Evolutionary conservation across 2,113 vertebrate genomes (phyloP).

Genomic region (Gadus chalcogrammus): DNA sequence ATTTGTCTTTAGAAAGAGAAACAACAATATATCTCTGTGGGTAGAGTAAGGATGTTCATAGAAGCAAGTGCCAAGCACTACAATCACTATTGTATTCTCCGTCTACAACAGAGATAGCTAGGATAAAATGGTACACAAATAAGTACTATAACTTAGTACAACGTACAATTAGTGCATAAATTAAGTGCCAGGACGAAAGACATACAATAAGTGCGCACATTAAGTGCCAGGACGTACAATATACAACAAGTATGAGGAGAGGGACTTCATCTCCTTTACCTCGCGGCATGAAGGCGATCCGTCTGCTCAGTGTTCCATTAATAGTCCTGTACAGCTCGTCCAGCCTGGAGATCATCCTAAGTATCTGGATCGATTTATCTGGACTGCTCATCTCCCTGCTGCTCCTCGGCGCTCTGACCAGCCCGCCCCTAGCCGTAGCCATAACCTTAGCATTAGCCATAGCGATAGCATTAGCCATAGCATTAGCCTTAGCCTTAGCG

Average conservation of each 20-base stretch:
- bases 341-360: constrained; percentile 65
- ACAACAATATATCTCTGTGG: neutral
- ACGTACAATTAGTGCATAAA: too few species aligned
- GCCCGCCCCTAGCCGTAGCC: neutral
- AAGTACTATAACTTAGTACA: too few species aligned
- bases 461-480: neutral
- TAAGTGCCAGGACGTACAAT: too few species aligned
- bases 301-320: constrained; percentile 57
- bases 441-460: too few species aligned
- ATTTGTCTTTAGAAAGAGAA: neutral
- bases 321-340: constrained; percentile 57
- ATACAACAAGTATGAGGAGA: neutral
- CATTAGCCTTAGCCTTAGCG: too few species aligned
- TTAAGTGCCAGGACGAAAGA: too few species aligned
- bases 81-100: too few species aligned
- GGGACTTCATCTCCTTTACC: constrained; percentile 37
- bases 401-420: neutral
- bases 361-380: constrained; percentile 51
- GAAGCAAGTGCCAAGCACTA: too few species aligned
- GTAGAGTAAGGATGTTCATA: neutral
- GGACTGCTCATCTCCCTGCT: neutral
- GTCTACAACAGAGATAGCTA: too few species aligned
- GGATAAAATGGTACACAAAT: too few species aligned
- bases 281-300: constrained; percentile 57
- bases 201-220: too few species aligned